Conservation (phyloP, 2,888 invertebrate species). For the Erebia ligea region DNA sequence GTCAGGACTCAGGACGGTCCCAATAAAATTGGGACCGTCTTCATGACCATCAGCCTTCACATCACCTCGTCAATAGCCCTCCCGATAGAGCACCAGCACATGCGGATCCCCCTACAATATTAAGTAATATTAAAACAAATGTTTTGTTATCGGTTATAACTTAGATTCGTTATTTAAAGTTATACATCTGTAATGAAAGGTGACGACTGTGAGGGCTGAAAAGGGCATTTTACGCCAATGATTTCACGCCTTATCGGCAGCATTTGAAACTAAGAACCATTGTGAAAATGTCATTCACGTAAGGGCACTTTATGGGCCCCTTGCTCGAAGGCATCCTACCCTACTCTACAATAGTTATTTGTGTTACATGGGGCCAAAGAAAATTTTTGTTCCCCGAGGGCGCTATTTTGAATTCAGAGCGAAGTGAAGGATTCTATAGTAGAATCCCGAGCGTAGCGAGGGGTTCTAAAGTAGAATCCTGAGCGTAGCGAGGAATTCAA, state of each 20-base stretch:
- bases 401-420: too few species aligned
- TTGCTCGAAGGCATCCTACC: background rate
- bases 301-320: background rate
- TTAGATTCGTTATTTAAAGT: background rate
- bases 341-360: background rate
- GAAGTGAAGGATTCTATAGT: too few species aligned
- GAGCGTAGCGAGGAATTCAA: too few species aligned
- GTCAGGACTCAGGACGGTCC: too few species aligned
- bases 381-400: too few species aligned
- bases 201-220: background rate
- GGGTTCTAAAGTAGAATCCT: too few species aligned
- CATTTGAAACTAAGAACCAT: background rate
- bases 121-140: background rate
- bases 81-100: background rate
- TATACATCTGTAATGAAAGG: background rate
- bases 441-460: too few species aligned
- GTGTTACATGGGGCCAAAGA: too few species aligned
- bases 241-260: constrained; percentile 16
- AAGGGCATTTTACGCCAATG: background rate
- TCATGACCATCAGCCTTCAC: background rate
- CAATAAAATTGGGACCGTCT: too few species aligned
- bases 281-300: constrained; percentile 8
- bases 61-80: too few species aligned
- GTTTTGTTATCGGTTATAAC: background rate
- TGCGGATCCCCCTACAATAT: background rate